Conservation (phyloP, 2,113 vertebrate species). For the Myotis yumanensis region DNA sequence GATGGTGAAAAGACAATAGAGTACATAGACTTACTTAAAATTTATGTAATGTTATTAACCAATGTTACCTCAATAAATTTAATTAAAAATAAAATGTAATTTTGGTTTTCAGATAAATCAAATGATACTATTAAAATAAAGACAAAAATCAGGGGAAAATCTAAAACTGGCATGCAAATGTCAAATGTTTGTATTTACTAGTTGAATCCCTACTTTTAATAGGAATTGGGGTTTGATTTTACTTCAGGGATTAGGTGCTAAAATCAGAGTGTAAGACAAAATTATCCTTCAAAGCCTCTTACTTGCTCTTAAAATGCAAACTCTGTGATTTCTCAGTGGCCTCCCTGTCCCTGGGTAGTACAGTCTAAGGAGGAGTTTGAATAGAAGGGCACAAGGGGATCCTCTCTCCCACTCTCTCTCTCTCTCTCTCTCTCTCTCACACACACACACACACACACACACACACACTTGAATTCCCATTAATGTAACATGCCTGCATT, state of each 20-base stretch:
- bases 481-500: background rate
- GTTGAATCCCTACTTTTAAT: background rate
- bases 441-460: background rate
- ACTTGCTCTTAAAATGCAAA: slow-evolving; percentile 39
- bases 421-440: too few relatives aligned
- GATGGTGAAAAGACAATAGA: background rate
- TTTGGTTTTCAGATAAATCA: slow-evolving; percentile 36
- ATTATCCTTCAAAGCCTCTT: background rate
- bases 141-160: background rate
- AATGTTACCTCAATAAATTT: background rate
- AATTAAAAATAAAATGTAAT: slow-evolving; percentile 4
- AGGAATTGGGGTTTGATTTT: background rate
- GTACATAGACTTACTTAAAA: background rate
- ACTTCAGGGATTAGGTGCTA: background rate
- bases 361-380: background rate
- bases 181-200: slow-evolving; percentile 13
- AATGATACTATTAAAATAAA: background rate
- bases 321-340: background rate
- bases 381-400: background rate
- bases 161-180: background rate
- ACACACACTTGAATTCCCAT: background rate
- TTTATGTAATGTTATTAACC: background rate
- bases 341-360: background rate
- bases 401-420: background rate
- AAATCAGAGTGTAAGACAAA: slow-evolving; percentile 12